Conservation (phyloP, 2,888 invertebrate species). For the Pristionchus exspectatus region DNA sequence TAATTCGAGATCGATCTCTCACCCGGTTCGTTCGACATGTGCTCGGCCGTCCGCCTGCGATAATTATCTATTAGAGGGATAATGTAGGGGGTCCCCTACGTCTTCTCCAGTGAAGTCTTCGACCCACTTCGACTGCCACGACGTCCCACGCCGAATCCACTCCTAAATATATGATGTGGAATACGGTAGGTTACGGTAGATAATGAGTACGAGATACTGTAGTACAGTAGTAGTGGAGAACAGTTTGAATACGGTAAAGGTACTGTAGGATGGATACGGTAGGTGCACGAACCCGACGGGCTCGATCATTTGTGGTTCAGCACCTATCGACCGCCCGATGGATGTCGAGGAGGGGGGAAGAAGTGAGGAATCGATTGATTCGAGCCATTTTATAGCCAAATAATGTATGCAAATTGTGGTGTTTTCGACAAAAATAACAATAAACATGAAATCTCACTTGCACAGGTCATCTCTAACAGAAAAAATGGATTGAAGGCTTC, state of each 20-base stretch:
- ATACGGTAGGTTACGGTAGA: background rate
- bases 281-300: background rate
- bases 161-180: background rate
- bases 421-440: too few relatives aligned
- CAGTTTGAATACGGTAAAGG: background rate
- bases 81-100: background rate
- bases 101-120: constrained; percentile 26
- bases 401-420: background rate
- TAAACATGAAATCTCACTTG: too few relatives aligned
- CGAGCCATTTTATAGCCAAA: background rate
- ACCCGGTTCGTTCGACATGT: constrained; percentile 5
- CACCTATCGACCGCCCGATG: background rate
- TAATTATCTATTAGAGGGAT: background rate
- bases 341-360: background rate
- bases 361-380: background rate
- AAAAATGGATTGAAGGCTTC: too few relatives aligned
- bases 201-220: background rate
- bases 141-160: background rate
- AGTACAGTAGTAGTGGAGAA: background rate
- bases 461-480: too few relatives aligned
- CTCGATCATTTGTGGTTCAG: background rate
- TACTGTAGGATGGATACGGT: background rate
- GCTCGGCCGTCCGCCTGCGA: background rate
- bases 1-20: background rate
- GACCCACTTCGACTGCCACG: constrained; percentile 29